Evolutionary conservation across 2,113 vertebrate genomes (phyloP), one percentile per base, ranked within the genome.

Genomic region (Neoarius graeffei): DNA sequence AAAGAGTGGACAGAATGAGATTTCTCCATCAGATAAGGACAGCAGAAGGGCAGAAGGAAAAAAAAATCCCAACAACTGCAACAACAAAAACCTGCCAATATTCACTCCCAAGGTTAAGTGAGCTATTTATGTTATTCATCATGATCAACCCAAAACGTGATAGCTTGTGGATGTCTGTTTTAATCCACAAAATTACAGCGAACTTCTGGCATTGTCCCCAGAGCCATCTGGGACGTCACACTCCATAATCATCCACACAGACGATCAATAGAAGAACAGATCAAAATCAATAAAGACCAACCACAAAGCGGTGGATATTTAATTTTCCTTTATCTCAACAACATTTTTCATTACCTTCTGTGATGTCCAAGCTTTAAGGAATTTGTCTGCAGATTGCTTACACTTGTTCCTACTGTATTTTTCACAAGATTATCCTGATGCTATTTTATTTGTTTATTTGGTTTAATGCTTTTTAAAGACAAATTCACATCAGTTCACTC

Each of bases 111-210:
- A 66, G 60, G 60, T 83, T 52, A 67, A 52, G 81, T 66, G 60
- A 66, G 62, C 11, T 83, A 48, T 83, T 83, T 82, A 59, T 35
- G 81, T 66, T 66, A 42, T 81, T 81, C 60, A 66, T 66, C 59
- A 83, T 48, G 23, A 64, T 66, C 35, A n/a, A 7, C 25, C 81
- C 17, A 8, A 60, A 66, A 17, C 4, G 42, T 50, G 81, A n/a
- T 83, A 67, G 60, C 35, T 50, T 66, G 81, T 52, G 60, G 60
- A 83, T 66, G 60, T 83, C 81, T 48, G 81, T 66, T 66, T n/a
- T 17, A 66, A 83, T 83, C 7, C 42, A 66, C 42, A 50, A 66
- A 66, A 52, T 66, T 67, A 66, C 35, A 66, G 20, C 19, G 42
- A 52, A 83, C 11, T 67, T 7, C 23, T 52, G 20, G 59, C 60